Conservation (phyloP, 2,797 vertebrate species). For the Platyrinchus mystaceus region DNA sequence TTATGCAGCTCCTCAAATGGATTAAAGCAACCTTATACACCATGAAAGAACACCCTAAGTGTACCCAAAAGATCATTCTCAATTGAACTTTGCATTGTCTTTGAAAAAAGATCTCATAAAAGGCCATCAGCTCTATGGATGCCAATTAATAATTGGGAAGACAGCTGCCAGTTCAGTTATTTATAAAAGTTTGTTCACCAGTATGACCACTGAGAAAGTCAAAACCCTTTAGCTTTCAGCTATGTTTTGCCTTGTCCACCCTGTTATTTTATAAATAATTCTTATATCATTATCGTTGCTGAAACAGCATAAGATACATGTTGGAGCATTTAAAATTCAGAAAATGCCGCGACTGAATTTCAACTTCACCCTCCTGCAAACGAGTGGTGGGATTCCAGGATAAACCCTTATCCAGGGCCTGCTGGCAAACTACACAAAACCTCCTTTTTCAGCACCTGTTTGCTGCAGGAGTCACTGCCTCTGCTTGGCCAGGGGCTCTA, state of each 20-base stretch:
- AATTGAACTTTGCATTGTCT: not conserved
- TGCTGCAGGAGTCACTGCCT: not conserved
- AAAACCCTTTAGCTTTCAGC: not conserved
- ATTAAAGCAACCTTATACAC: not conserved
- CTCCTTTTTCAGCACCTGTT: not conserved
- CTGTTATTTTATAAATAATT: not conserved
- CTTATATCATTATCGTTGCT: not conserved
- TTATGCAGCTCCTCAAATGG: not conserved
- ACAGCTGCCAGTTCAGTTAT: not conserved
- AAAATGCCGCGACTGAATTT: not conserved
- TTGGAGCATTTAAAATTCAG: not conserved
- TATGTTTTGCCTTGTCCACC: not conserved
- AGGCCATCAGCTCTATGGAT: not conserved
- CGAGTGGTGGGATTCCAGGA: not conserved
- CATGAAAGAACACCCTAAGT: not conserved
- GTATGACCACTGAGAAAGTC: not conserved
- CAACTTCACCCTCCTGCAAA: not conserved
- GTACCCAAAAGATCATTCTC: not conserved
- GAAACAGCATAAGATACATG: not conserved
- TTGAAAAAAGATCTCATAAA: not conserved
- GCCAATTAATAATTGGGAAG: not conserved
- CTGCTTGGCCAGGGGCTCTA: rapidly evolving
- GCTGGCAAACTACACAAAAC: not conserved
- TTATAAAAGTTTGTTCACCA: not conserved
- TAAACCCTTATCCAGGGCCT: not conserved